phyloP scores from a whole-genome alignment of 2,797 vertebrate species.

The Sphaeramia orbicularis region DNA sequence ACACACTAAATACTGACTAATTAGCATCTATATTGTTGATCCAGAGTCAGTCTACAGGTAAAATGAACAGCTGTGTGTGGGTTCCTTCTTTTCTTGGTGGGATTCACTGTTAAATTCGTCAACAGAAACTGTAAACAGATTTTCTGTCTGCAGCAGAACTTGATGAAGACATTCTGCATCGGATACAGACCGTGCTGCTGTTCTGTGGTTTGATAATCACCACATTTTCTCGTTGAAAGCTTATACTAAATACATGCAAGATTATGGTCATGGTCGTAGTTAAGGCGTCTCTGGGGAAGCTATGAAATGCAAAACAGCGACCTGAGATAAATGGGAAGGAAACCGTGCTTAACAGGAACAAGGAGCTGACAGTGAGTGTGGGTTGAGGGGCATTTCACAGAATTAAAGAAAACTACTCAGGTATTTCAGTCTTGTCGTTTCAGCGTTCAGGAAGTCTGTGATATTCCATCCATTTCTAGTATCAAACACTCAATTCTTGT shows the following conservation, averaged over 20 bases:
- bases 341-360: conserved; percentile 21
- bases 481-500: not conserved
- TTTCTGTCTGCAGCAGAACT: not conserved
- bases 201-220: conserved; percentile 30
- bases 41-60: not conserved
- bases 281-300: conserved; percentile 15
- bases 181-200: not conserved
- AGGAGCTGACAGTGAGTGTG: not conserved
- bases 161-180: not conserved
- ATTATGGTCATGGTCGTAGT: not conserved
- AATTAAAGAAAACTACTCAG: conserved; percentile 11
- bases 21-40: conserved; percentile 5
- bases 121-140: not conserved
- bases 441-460: not conserved
- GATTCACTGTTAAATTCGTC: conserved; percentile 24
- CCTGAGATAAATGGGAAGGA: conserved; percentile 30
- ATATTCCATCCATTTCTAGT: not conserved
- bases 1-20: conserved; percentile 8
- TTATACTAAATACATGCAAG: not conserved
- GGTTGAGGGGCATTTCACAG: not conserved
- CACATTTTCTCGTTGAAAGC: not conserved
- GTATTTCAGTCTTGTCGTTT: conserved; percentile 9
- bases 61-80: too few relatives aligned
- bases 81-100: not conserved
- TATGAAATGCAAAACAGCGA: conserved; percentile 15